Evolutionary conservation across 2,797 vertebrate species (phyloP).

Genomic region (Danio tinwini): DNA sequence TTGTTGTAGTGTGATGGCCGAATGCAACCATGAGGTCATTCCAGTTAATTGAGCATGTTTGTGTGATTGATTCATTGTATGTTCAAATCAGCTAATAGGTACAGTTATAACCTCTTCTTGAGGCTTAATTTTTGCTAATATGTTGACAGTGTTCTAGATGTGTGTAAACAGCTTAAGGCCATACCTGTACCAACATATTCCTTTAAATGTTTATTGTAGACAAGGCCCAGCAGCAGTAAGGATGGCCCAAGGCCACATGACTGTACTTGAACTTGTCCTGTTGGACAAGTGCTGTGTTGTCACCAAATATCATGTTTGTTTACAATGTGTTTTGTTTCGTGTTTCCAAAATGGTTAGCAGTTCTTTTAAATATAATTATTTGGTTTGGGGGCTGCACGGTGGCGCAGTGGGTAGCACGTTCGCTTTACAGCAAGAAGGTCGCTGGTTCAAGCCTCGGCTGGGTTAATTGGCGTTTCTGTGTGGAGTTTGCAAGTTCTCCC

Average conservation of each 20-base stretch:
- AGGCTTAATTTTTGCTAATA: neutral
- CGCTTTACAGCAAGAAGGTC: too few species aligned
- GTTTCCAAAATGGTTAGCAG: neutral
- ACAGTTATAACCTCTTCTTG: neutral
- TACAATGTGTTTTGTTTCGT: neutral
- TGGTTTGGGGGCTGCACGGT: too few species aligned
- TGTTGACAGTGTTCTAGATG: neutral
- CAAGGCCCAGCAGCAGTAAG: neutral
- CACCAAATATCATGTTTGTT: neutral
- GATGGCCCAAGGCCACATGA: constrained; percentile 4
- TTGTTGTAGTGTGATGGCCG: neutral
- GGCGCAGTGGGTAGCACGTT: too few species aligned
- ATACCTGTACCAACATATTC: neutral
- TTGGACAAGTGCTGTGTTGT: neutral
- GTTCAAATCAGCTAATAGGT: neutral
- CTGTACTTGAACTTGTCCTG: neutral
- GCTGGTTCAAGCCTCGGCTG: too few species aligned
- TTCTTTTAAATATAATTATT: neutral
- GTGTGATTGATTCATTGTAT: neutral
- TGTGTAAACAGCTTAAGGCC: neutral
- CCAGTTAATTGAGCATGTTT: neutral
- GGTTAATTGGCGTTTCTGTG: too few species aligned
- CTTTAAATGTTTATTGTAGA: constrained; percentile 24
- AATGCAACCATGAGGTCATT: neutral
- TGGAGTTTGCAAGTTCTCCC: too few species aligned